These are phyloP conservation scores for Acronicta aceris DNA, from an alignment of 2,888 invertebrate species.

Conservation along the genomic window DNA sequence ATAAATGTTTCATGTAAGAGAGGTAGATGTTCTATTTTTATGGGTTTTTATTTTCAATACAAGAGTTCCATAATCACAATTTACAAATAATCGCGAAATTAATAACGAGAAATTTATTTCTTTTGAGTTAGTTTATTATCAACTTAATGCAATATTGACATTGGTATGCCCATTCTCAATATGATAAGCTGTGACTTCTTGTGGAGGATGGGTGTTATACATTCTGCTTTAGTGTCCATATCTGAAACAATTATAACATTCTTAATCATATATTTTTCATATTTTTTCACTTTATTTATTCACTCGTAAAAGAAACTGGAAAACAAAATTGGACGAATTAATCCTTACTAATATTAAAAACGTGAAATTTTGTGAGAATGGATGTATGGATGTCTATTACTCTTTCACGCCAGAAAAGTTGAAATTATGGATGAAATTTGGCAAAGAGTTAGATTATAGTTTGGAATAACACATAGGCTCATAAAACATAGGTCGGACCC, in stretches of 20 bases:
- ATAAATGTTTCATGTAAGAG: conserved; percentile 66
- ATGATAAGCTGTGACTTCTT: conserved; percentile 54
- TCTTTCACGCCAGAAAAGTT: no score
- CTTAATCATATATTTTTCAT: no score
- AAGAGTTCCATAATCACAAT: conserved; percentile 63
- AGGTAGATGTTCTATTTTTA: conserved; percentile 75
- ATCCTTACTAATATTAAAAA: no score
- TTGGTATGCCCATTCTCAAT: conserved; percentile 69
- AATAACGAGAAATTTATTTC: conserved; percentile 78
- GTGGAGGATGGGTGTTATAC: conserved; percentile 32
- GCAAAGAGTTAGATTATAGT: no score
- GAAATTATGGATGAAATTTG: no score
- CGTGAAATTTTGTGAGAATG: no score
- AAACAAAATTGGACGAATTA: no score
- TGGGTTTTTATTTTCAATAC: conserved; percentile 65
- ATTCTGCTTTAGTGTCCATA: conserved; percentile 82
- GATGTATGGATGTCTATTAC: no score
- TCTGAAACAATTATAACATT: conserved; percentile 74
- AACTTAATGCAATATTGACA: conserved; percentile 80
- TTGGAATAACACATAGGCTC: no score
- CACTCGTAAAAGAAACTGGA: not conserved
- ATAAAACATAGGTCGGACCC: no score
- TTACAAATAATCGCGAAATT: conserved; percentile 69
- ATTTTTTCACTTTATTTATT: no score
- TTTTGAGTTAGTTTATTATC: conserved; percentile 76